Conservation (phyloP, 2,888 invertebrate genomes). For the Lasius platythorax region DNA sequence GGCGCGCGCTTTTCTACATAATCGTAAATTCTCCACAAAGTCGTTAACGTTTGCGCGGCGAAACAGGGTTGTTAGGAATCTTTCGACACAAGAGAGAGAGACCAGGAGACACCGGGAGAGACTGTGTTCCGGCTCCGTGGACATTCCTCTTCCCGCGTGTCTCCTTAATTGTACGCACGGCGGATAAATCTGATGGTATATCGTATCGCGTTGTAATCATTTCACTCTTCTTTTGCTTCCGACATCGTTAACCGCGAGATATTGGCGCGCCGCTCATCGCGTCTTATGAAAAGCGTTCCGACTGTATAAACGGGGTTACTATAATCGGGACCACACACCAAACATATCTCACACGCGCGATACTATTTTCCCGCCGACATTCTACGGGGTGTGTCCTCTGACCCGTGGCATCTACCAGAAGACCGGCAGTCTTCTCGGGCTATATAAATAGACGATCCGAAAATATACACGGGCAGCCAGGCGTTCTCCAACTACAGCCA, state of each 20-base stretch:
- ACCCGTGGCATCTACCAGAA: slow-evolving; percentile 76
- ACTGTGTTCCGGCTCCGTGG: not conserved
- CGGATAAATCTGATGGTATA: slow-evolving; percentile 11
- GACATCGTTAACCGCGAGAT: slow-evolving; percentile 39
- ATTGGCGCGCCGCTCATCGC: not conserved
- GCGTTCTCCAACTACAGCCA: slow-evolving; percentile 68
- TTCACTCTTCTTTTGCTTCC: not conserved
- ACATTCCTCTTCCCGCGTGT: slow-evolving; percentile 13
- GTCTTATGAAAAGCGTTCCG: slow-evolving; percentile 16
- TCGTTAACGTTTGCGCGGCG: slow-evolving; percentile 52
- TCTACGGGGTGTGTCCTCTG: slow-evolving; percentile 78
- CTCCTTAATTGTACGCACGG: slow-evolving; percentile 19
- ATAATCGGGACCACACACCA: slow-evolving; percentile 43
- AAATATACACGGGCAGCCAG: slow-evolving; percentile 76
- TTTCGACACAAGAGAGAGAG: not conserved
- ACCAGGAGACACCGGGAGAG: not conserved
- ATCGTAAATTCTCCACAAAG: slow-evolving; percentile 63
- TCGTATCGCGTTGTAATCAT: slow-evolving; percentile 6
- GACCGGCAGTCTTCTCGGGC: slow-evolving; percentile 60
- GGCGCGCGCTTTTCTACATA: slow-evolving; percentile 56
- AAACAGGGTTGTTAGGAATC: slow-evolving; percentile 22
- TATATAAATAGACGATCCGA: slow-evolving; percentile 80
- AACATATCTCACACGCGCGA: not conserved
- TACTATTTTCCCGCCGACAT: slow-evolving; percentile 60
- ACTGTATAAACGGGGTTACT: slow-evolving; percentile 11